Evolutionary conservation across 2,888 invertebrate genomes (phyloP).

Genomic region (Rhabditoides inermis): DNA sequence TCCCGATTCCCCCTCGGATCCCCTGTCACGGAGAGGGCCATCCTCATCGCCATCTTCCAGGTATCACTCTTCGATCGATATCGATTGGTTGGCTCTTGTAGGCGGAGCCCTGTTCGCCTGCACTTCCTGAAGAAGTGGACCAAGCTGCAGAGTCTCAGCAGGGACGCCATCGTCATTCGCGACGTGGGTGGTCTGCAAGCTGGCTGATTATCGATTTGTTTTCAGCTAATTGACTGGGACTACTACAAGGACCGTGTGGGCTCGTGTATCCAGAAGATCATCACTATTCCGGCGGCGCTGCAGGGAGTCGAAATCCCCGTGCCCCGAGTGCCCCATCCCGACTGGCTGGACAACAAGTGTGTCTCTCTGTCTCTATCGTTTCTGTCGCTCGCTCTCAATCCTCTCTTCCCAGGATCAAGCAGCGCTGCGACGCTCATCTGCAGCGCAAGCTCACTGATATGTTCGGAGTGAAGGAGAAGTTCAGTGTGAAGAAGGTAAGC

Average conservation of each 20-base stretch:
- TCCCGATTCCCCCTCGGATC: slow-evolving; percentile 84
- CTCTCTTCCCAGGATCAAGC: no score
- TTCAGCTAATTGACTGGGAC: slow-evolving; percentile 80
- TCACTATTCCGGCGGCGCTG: slow-evolving; percentile 95
- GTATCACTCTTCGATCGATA: slow-evolving; percentile 47
- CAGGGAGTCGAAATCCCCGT: slow-evolving; percentile 84
- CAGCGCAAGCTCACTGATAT: no score
- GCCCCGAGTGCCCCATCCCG: slow-evolving; percentile 78
- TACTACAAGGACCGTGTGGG: slow-evolving; percentile 93
- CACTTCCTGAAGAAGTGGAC: slow-evolving; percentile 89
- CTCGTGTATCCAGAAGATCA: slow-evolving; percentile 92
- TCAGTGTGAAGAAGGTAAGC: no score
- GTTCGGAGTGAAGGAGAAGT: no score
- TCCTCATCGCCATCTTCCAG: slow-evolving; percentile 77
- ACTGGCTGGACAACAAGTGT: slow-evolving; percentile 87
- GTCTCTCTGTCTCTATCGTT: no score
- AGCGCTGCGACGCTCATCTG: no score
- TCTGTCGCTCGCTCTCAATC: no score
- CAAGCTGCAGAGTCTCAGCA: slow-evolving; percentile 60
- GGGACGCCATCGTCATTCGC: slow-evolving; percentile 66
- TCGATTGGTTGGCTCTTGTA: no score
- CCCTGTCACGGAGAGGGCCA: slow-evolving; percentile 81
- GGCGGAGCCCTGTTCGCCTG: no score
- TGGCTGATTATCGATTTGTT: no score
- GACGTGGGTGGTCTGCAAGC: slow-evolving; percentile 57